Conservation (phyloP, 2,797 vertebrate species). For the Muscicapa striata region DNA sequence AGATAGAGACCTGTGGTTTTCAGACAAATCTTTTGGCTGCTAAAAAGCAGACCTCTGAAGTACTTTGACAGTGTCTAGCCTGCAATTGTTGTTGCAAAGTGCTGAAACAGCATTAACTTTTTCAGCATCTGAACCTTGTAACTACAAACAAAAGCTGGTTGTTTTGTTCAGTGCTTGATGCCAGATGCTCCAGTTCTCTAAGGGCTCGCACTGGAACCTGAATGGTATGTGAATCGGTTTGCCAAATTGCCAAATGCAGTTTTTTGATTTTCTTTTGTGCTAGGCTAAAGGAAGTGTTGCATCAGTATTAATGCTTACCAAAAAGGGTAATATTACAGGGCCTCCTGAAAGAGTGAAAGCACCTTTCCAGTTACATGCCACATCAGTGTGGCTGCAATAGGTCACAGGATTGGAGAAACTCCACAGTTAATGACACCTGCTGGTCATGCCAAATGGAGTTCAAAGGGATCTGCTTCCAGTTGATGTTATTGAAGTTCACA, state of each 20-base stretch:
- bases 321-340: not conserved
- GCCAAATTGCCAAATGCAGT: not conserved
- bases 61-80: not conserved
- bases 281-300: not conserved
- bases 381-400: not conserved
- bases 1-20: not conserved
- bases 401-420: not conserved
- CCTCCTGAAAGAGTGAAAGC: not conserved
- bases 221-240: not conserved
- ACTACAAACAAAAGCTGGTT: not conserved
- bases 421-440: not conserved
- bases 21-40: not conserved
- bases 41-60: not conserved
- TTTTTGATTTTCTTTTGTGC: not conserved
- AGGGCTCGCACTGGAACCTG: not conserved
- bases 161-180: not conserved
- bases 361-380: not conserved
- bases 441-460: not conserved
- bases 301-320: not conserved
- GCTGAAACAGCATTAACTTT: not conserved
- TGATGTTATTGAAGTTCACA: not conserved
- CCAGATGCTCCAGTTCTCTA: not conserved
- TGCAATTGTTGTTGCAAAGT: not conserved
- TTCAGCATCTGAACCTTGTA: not conserved
- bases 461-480: not conserved